These are phyloP conservation scores for Falcaria lacertinaria DNA, from an alignment of 2,888 invertebrate species.

Conservation along the genomic window DNA sequence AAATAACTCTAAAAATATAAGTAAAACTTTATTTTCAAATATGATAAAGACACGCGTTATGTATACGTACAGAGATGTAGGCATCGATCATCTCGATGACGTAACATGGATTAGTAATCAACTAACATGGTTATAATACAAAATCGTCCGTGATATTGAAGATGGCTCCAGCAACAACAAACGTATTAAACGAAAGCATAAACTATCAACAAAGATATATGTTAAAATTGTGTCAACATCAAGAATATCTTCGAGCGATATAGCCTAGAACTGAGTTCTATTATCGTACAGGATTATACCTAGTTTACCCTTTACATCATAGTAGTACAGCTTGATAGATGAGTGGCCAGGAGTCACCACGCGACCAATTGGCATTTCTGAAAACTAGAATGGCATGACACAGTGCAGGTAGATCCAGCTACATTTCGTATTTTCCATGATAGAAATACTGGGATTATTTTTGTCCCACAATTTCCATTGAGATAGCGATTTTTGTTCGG, in stretches of 20 bases:
- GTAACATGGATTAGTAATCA: constrained; percentile 23
- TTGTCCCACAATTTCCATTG: too few species aligned
- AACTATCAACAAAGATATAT: not conserved
- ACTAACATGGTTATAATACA: constrained; percentile 24
- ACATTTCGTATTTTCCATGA: too few species aligned
- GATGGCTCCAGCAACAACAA: not conserved
- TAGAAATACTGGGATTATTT: too few species aligned
- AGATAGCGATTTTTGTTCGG: too few species aligned
- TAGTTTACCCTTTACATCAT: too few species aligned
- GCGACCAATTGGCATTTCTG: too few species aligned
- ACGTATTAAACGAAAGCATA: not conserved
- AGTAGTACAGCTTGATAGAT: too few species aligned
- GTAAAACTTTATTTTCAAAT: constrained; percentile 33
- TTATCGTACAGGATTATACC: too few species aligned
- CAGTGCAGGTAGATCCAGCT: too few species aligned
- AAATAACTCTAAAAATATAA: constrained; percentile 15
- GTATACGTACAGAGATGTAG: constrained; percentile 26
- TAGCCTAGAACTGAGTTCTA: too few species aligned
- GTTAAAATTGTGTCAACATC: not conserved
- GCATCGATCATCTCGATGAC: constrained; percentile 13
- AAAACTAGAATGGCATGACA: too few species aligned
- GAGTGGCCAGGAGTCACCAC: too few species aligned
- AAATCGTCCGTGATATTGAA: constrained; percentile 9
- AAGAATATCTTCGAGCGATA: not conserved
- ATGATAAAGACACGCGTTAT: constrained; percentile 29